Conservation (phyloP, 2,113 vertebrate genomes). For the Vimba vimba region DNA sequence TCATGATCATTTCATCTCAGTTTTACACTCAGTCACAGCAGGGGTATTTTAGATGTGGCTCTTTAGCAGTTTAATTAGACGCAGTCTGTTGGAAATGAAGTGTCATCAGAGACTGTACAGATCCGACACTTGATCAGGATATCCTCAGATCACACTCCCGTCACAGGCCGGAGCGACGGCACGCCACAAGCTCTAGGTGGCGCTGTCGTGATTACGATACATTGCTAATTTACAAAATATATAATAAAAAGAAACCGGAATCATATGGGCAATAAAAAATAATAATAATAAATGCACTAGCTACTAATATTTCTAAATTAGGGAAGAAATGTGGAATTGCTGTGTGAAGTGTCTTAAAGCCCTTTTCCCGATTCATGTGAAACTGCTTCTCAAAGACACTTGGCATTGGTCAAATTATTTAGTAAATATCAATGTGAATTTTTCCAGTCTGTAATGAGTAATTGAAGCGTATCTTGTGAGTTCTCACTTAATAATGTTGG, state of each 20-base stretch:
- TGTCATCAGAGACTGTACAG: no score
- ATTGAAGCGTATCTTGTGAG: not conserved
- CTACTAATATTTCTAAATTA: no score
- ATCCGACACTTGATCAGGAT: no score
- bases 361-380: not conserved
- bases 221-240: not conserved
- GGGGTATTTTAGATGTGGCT: no score
- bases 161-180: not conserved
- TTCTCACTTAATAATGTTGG: no score
- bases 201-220: not conserved
- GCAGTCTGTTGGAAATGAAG: no score
- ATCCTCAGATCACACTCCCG: not conserved
- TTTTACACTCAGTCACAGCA: no score
- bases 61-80: no score
- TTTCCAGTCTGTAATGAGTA: not conserved
- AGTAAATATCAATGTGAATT: not conserved
- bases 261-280: no score
- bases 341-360: not conserved
- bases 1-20: no score
- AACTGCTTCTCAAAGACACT: not conserved
- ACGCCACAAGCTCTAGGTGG: not conserved
- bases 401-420: not conserved
- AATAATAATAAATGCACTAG: no score
- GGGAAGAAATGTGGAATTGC: not conserved
- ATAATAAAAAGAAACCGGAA: no score